Conservation (phyloP, 2,888 invertebrate genomes). For the Phalera bucephala region DNA sequence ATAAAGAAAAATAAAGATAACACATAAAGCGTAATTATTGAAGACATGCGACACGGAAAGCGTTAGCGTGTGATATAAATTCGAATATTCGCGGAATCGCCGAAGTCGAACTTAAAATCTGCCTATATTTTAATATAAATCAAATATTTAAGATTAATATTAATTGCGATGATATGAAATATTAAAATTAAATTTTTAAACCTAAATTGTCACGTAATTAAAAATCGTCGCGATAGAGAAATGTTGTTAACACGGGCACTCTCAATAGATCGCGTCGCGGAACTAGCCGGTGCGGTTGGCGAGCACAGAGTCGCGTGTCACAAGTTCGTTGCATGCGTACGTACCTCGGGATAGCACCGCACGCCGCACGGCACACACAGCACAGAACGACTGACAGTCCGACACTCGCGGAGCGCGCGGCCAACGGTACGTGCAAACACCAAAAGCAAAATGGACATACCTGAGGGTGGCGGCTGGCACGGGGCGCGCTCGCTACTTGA, state of each 20-base stretch:
- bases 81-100: background rate
- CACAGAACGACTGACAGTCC: constrained; percentile 72
- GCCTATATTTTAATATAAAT: background rate
- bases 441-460: constrained; percentile 81
- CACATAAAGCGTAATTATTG: constrained; percentile 36
- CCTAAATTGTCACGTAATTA: too few species aligned
- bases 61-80: constrained; percentile 11
- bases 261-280: constrained; percentile 27
- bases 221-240: too few species aligned
- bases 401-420: constrained; percentile 74
- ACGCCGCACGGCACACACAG: constrained; percentile 56
- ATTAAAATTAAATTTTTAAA: background rate
- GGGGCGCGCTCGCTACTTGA: constrained; percentile 80
- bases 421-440: constrained; percentile 71
- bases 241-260: constrained; percentile 6
- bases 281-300: constrained; percentile 32
- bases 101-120: background rate
- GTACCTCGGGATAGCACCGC: constrained; percentile 48
- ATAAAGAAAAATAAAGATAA: constrained; percentile 17
- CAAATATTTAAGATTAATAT: too few species aligned
- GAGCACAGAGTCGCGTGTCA: constrained; percentile 36
- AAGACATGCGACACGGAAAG: constrained; percentile 47
- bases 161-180: too few species aligned
- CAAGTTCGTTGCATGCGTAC: constrained; percentile 61
- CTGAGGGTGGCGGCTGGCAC: constrained; percentile 80